Evolutionary conservation across 2,113 vertebrate species (phyloP).

Genomic region (Mirounga angustirostris): DNA sequence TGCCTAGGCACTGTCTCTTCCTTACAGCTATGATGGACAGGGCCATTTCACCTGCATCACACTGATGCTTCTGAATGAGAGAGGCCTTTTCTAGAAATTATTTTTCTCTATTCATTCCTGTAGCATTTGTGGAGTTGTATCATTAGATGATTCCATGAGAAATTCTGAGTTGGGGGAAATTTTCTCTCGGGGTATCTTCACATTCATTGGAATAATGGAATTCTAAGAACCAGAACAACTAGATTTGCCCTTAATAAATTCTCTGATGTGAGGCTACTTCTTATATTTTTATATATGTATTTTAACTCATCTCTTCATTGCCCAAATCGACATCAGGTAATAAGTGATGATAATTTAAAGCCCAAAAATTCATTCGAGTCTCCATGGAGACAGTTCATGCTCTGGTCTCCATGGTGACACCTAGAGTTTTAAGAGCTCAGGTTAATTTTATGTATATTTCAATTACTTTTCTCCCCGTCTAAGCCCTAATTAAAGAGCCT

Average conservation of each 20-base stretch:
- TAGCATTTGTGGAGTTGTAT: background rate
- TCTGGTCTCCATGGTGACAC: constrained; percentile 71
- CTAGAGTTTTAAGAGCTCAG: constrained; percentile 62
- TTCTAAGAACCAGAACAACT: background rate
- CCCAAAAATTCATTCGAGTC: constrained; percentile 4
- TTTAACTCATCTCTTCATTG: constrained; percentile 46
- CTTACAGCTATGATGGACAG: background rate
- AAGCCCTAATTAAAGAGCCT: constrained; percentile 22
- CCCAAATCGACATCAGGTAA: constrained; percentile 13
- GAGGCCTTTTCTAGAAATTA: constrained; percentile 37
- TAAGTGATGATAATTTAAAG: constrained; percentile 69
- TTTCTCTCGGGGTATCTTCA: constrained; percentile 31
- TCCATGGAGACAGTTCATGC: constrained; percentile 69
- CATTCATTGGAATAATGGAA: constrained; percentile 49
- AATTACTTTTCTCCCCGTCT: constrained; percentile 53
- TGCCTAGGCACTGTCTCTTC: background rate
- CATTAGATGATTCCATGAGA: constrained; percentile 28
- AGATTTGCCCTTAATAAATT: constrained; percentile 52
- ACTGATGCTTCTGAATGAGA: background rate
- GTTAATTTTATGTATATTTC: constrained; percentile 75
- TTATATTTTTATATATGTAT: background rate
- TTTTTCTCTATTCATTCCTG: background rate
- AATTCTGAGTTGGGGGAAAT: background rate
- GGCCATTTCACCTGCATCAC: background rate
- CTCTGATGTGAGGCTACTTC: background rate